Evolutionary conservation across 2,888 invertebrate genomes (phyloP).

Genomic region (Psylliodes chrysocephalus): DNA sequence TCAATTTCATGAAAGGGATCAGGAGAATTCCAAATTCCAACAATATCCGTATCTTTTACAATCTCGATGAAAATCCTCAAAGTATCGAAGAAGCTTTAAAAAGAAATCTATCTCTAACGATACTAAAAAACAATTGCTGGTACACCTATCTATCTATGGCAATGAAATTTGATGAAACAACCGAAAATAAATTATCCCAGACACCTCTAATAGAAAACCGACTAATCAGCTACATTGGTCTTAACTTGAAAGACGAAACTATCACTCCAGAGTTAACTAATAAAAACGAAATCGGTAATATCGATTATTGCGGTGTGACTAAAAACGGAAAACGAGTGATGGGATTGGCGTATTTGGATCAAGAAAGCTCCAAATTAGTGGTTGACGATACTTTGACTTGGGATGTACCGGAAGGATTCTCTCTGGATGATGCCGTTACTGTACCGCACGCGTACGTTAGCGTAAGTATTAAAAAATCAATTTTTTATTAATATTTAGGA

Average conservation of each 20-base stretch:
- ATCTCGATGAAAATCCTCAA: constrained; percentile 72
- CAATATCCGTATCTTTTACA: constrained; percentile 65
- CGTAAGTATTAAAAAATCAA: constrained; percentile 54
- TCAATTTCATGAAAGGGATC: constrained; percentile 56
- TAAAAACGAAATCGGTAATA: constrained; percentile 57
- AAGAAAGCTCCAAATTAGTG: constrained; percentile 54
- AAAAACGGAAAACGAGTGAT: constrained; percentile 71
- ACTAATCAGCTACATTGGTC: constrained; percentile 56
- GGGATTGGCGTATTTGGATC: constrained; percentile 69
- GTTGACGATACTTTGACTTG: constrained; percentile 67
- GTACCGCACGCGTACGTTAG: constrained; percentile 84
- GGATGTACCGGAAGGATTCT: constrained; percentile 79
- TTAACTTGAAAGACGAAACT: constrained; percentile 60
- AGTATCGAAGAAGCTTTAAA: constrained; percentile 72
- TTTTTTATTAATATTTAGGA: neutral
- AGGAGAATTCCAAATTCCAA: constrained; percentile 49
- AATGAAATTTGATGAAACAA: constrained; percentile 45
- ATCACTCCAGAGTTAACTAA: constrained; percentile 47
- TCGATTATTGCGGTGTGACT: constrained; percentile 59
- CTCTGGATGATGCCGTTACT: constrained; percentile 78
- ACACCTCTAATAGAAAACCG: constrained; percentile 47
- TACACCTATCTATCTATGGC: constrained; percentile 54
- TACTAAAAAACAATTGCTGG: constrained; percentile 70
- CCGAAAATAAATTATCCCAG: neutral
- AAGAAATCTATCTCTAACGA: constrained; percentile 82